A percentile compares a stretch with the other conserved stretches of the same genome.
Evolutionary conservation across 2,113 vertebrate genomes (phyloP).

Genomic region (Bujurquina vittata): DNA sequence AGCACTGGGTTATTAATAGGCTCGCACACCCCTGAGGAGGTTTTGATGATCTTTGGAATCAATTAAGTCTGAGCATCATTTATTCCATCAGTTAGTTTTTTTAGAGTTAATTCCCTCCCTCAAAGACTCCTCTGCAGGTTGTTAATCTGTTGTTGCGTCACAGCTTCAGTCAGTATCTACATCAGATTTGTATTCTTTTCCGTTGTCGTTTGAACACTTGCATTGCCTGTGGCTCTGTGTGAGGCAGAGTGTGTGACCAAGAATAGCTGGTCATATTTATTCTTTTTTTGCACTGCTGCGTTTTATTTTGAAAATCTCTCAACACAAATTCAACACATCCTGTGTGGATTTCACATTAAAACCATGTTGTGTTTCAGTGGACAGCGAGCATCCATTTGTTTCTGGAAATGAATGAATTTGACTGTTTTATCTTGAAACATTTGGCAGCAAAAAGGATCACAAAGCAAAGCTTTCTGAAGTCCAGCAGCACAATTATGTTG

Average conservation of each 20-base stretch:
- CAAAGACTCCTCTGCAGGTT: neutral
- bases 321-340: neutral
- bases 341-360: neutral
- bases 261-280: neutral
- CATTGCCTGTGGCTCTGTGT: too few species aligned
- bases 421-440: neutral
- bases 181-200: neutral
- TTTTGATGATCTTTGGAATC: slow-evolving; percentile 5
- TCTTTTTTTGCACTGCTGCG: neutral
- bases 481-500: too few species aligned
- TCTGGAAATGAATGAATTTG: too few species aligned
- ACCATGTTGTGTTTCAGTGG: neutral
- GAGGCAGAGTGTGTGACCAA: neutral
- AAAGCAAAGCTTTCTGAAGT: neutral
- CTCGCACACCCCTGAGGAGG: neutral
- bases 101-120: neutral
- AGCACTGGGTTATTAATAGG: neutral
- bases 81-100: neutral
- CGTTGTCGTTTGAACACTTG: too few species aligned
- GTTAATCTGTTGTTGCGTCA: neutral
- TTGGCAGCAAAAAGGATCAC: neutral
- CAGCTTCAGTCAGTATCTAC: neutral
- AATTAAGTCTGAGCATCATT: slow-evolving; percentile 2
- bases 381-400: neutral
- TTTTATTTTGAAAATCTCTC: neutral